These are phyloP conservation scores for Nannospalax galili DNA, from an alignment of 2,113 vertebrate species.

Conservation along the genomic window DNA sequence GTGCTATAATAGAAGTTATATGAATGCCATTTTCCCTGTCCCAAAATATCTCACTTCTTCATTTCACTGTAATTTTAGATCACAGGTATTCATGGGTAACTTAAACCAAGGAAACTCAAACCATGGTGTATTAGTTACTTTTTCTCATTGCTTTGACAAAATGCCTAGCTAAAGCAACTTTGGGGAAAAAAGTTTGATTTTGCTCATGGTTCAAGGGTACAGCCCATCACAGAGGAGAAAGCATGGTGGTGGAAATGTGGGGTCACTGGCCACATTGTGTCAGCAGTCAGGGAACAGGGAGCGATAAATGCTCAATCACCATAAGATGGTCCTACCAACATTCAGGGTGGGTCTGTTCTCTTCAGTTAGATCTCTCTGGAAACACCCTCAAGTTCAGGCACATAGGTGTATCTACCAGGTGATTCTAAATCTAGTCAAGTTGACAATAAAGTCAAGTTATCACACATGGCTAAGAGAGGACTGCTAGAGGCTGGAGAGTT, in stretches of 20 bases:
- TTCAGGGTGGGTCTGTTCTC: background rate
- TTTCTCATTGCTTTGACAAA: background rate
- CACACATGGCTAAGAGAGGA: background rate
- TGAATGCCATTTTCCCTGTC: background rate
- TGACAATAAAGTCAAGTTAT: background rate
- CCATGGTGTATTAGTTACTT: no score
- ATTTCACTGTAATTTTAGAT: background rate
- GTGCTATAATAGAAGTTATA: background rate
- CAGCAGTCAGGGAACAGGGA: background rate
- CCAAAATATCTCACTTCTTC: background rate
- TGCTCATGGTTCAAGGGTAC: background rate
- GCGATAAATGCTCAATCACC: background rate
- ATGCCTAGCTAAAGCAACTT: background rate
- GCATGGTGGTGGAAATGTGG: accelerated
- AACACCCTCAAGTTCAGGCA: background rate
- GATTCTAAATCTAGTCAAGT: background rate
- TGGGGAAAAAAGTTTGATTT: background rate
- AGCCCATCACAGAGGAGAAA: background rate
- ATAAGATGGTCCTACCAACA: no score
- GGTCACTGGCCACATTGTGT: background rate
- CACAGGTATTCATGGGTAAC: background rate
- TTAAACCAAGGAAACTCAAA: background rate
- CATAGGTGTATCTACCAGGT: background rate
- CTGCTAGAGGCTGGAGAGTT: no score
- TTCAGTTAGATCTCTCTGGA: background rate